Conservation (phyloP, 2,888 invertebrate species). For the Limnephilus marmoratus region DNA sequence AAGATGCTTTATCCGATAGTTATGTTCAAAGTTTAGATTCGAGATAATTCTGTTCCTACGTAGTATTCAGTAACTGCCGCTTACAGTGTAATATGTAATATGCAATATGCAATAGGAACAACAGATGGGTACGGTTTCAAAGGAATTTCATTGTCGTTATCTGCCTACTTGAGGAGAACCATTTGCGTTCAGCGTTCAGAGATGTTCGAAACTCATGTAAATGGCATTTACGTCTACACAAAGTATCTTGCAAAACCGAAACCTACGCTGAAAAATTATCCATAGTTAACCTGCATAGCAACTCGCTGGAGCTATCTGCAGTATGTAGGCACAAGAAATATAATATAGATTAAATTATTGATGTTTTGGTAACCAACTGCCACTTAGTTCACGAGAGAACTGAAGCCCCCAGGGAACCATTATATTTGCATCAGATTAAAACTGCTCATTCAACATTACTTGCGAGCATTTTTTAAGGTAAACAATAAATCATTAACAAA, state of each 20-base stretch:
- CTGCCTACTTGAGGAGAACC: not conserved
- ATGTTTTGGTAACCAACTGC: slow-evolving; percentile 54
- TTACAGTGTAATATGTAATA: not conserved
- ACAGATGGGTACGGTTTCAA: not conserved
- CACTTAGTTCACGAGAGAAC: slow-evolving; percentile 61
- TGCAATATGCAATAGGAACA: not conserved
- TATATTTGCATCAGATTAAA: slow-evolving; percentile 65
- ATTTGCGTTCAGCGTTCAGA: not conserved
- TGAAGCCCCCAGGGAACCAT: slow-evolving; percentile 57
- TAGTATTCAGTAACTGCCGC: not conserved
- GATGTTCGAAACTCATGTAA: not conserved
- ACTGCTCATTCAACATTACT: slow-evolving; percentile 59
- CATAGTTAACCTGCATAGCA: slow-evolving; percentile 1
- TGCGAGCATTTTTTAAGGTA: slow-evolving; percentile 43
- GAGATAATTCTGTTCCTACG: not conserved
- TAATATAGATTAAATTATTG: slow-evolving; percentile 39
- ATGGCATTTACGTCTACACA: not conserved
- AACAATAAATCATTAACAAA: slow-evolving; percentile 45
- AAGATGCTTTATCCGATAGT: not conserved
- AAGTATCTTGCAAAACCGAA: not conserved
- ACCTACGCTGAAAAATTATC: not conserved
- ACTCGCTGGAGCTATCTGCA: slow-evolving; percentile 9
- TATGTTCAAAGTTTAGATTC: not conserved
- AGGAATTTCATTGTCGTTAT: slow-evolving; percentile 2
- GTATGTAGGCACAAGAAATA: slow-evolving; percentile 18